phyloP scores from a whole-genome alignment of 2,888 invertebrate genomes.

The Coleophora deauratella region DNA sequence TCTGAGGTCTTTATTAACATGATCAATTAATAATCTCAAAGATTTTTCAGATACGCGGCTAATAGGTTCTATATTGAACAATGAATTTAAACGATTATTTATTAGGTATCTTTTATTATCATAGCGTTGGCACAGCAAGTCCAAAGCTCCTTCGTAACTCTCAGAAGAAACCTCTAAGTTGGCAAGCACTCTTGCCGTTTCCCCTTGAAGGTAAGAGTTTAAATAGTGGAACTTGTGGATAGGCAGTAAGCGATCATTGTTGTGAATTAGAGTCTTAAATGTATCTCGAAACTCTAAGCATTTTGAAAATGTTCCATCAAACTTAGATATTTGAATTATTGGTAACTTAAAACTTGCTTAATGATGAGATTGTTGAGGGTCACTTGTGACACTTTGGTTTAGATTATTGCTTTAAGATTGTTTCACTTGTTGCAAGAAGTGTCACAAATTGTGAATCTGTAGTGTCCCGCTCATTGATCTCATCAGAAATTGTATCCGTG shows the following conservation, averaged over 20 bases:
- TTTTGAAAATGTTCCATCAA: constrained; percentile 18
- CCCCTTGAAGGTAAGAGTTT: constrained; percentile 15
- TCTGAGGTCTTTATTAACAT: constrained; percentile 18
- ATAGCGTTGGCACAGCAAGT: constrained; percentile 9
- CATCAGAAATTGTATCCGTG: too few relatives aligned
- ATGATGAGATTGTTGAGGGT: too few relatives aligned
- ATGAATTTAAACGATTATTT: constrained; percentile 15
- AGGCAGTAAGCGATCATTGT: constrained; percentile 14
- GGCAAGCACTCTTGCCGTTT: constrained; percentile 14
- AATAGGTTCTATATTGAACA: constrained; percentile 12
- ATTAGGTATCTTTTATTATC: constrained; percentile 13
- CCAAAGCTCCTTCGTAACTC: constrained; percentile 12
- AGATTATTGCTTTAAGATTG: too few relatives aligned
- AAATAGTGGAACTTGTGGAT: constrained; percentile 19
- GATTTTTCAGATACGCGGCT: constrained; percentile 13
- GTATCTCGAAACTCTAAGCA: constrained; percentile 21
- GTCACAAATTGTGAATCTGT: too few relatives aligned
- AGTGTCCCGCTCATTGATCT: too few relatives aligned
- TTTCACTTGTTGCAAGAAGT: too few relatives aligned
- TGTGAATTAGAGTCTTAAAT: constrained; percentile 16
- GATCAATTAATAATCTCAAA: constrained; percentile 15
- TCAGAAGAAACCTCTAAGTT: constrained; percentile 11
- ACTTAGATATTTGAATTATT: constrained; percentile 18
- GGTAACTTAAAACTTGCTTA: constrained; percentile 13
- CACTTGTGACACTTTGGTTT: too few relatives aligned